These are phyloP conservation scores for Astreopora myriophthalma DNA, from an alignment of 64 coral and sea anemone species.

Conservation along the genomic window DNA sequence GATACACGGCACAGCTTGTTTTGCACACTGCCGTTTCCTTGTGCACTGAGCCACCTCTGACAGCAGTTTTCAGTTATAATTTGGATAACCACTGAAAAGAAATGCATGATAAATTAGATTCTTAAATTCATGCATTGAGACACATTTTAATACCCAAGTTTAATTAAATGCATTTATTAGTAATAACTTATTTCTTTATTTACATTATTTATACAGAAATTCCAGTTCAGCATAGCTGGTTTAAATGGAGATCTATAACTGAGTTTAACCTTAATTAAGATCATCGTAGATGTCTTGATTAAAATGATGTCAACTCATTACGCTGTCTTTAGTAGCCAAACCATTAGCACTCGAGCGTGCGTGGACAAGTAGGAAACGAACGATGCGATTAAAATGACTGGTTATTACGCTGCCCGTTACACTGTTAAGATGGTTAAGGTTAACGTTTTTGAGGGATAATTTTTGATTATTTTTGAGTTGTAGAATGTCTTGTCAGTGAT, in stretches of 20 bases:
- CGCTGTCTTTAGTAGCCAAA: background rate
- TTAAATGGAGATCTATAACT: too few relatives aligned
- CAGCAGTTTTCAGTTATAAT: background rate
- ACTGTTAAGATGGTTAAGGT: background rate
- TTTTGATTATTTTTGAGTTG: too few relatives aligned
- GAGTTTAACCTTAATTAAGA: too few relatives aligned
- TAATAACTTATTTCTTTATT: too few relatives aligned
- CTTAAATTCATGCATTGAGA: background rate
- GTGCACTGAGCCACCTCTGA: background rate
- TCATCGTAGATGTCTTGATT: background rate
- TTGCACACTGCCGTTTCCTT: background rate
- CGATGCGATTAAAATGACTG: background rate
- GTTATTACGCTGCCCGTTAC: background rate
- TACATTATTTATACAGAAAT: too few relatives aligned
- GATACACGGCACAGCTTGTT: too few relatives aligned
- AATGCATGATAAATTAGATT: background rate
- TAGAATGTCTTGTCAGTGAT: too few relatives aligned
- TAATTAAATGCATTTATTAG: too few relatives aligned
- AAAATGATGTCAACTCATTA: background rate
- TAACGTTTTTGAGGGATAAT: too few relatives aligned
- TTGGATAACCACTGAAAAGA: background rate
- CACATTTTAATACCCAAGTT: too few relatives aligned
- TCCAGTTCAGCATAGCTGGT: too few relatives aligned
- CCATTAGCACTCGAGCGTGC: background rate
- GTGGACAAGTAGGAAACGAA: background rate